Evolutionary conservation across 37 sponge, comb jelly and placozoan genomes (phyloP).

Genomic region (Sycon ciliatum): DNA sequence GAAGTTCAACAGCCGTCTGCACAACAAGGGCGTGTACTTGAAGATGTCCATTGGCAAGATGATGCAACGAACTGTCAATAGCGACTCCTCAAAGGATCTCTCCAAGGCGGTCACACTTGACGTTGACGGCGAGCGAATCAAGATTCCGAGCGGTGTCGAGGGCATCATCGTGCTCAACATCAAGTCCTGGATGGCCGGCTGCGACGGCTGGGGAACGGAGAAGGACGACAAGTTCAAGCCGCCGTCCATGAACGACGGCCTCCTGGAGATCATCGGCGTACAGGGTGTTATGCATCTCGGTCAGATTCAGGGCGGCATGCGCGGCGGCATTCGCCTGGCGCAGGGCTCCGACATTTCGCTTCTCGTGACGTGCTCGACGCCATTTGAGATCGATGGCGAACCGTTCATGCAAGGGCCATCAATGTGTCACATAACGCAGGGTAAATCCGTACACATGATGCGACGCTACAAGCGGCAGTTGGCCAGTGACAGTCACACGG

Average conservation of each 20-base stretch:
- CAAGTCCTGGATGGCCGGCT: conserved; percentile 76
- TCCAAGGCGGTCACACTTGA: too few species aligned
- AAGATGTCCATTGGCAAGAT: conserved; percentile 69
- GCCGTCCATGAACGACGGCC: conserved; percentile 51
- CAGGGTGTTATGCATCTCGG: conserved; percentile 71
- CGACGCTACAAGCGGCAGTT: too few species aligned
- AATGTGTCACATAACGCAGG: too few species aligned
- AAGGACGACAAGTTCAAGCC: conserved; percentile 35
- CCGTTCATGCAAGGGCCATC: too few species aligned
- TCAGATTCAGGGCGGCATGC: conserved; percentile 68
- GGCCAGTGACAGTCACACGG: too few species aligned
- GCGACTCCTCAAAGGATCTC: conserved; percentile 28
- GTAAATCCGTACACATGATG: too few species aligned
- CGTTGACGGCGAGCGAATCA: conserved; percentile 23
- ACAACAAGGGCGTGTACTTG: conserved; percentile 70
- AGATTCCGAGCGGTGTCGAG: conserved; percentile 49
- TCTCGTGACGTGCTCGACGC: too few species aligned
- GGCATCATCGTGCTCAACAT: conserved; percentile 80
- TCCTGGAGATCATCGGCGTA: conserved; percentile 72
- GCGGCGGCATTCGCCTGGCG: conserved; percentile 63
- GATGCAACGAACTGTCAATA: too few species aligned
- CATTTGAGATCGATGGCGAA: conserved; percentile 88
- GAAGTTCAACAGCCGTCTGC: conserved; percentile 78
- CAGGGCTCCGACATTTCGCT: conserved; percentile 70
- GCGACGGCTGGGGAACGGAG: conserved; percentile 63